Base-by-base conservation (phyloP, 2,888 invertebrate species). In the Pheosia tremula region DNA sequence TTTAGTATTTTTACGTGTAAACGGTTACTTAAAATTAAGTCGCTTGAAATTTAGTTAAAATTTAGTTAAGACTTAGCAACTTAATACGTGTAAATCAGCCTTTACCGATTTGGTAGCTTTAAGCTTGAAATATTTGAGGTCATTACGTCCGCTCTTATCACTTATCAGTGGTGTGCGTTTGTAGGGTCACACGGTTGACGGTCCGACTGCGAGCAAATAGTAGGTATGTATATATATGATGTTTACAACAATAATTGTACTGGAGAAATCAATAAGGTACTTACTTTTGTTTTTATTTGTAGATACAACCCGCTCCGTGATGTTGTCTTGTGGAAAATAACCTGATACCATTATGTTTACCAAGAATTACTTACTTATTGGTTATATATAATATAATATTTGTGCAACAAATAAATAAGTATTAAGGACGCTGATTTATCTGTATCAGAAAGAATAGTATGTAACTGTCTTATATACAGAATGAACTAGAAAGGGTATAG, bases 171-270 rank as follows among this genome's bases (percentile, higher is more conserved):
- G 24, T 24, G 24, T 24, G 24, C 24, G 24, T 24, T 24, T 24
- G 62, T 49, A 65, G 68, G 82, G 80, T 82, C 80, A 67, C 53
- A 60, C 69, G 77, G 75, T 73, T 77, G 66, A 66, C 69, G 75
- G 67, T 73, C 74, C 66, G 8, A 24, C 50, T 6, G 9, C 24
- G 50, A 13, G 53, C 36, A 50, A 39, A 54, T 24, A 24, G 24
- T 24, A 24, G 24, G 24, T 24, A 24, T 24, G 24, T 24, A 24
- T 24, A 24, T 56, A 24, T 36, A 10, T 41, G 43, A 58, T 53
- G 53, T 53, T 8, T 11, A 58, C 43, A 58, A 53, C 47, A 47
- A 47, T 58, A 11, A 37, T 52, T 59, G n/a, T 3, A 59, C 59
- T 56, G 39, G 45, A 60, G 24, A 56, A 13, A 64, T 41, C 24